phyloP scores from a whole-genome alignment of 2,888 invertebrate genomes.

The Molorchus minor region DNA sequence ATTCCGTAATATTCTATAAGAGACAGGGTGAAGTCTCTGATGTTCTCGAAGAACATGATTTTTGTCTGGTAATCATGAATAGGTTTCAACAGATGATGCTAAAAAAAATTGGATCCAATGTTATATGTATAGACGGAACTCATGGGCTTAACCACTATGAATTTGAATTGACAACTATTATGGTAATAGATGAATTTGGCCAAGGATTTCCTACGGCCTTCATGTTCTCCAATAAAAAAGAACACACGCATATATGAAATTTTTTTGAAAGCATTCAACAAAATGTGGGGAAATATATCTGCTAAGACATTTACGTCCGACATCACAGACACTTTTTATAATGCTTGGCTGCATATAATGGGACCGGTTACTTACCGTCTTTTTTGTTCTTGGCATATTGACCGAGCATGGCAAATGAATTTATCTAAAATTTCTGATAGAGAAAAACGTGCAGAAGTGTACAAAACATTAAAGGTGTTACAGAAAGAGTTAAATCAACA shows the following conservation, averaged over 20 bases:
- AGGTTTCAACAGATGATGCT: slow-evolving; percentile 24
- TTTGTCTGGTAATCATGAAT: slow-evolving; percentile 32
- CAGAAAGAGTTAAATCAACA: not conserved
- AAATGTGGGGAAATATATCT: not conserved
- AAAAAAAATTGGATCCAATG: slow-evolving; percentile 26
- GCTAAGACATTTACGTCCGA: not conserved
- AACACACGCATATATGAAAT: not conserved
- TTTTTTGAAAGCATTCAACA: not conserved
- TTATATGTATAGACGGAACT: slow-evolving; percentile 33
- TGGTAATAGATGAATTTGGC: slow-evolving; percentile 36
- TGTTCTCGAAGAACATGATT: not conserved
- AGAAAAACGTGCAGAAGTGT: not conserved
- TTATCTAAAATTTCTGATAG: not conserved
- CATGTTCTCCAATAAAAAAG: not conserved
- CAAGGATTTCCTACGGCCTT: slow-evolving; percentile 1
- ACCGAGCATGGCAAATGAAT: not conserved
- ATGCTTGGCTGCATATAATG: not conserved
- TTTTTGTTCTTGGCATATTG: not conserved
- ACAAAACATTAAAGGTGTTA: not conserved
- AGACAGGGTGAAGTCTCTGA: not conserved
- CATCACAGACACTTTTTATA: not conserved
- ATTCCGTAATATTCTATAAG: not conserved
- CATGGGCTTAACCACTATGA: slow-evolving; percentile 36
- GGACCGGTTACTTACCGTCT: not conserved
- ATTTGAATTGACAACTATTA: slow-evolving; percentile 31